A percentile compares a stretch with the other conserved stretches of the same genome.
phyloP scores from a whole-genome alignment of 2,797 vertebrate genomes.

The Sebastes aleutianus region DNA sequence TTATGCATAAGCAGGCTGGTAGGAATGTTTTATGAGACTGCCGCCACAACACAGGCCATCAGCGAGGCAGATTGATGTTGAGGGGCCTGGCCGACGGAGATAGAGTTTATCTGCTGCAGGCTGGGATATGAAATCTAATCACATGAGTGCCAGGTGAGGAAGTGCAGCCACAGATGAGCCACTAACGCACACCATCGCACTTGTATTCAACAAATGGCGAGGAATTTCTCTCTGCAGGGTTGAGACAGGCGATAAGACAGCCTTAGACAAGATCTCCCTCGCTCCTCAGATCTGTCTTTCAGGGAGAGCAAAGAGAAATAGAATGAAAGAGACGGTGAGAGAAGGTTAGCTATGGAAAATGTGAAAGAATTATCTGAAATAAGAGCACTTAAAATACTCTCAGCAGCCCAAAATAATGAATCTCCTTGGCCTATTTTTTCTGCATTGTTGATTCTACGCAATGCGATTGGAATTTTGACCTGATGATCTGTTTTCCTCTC shows the following conservation, averaged over 20 bases:
- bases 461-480: conserved; percentile 24
- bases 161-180: conserved; percentile 75
- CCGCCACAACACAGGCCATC: conserved; percentile 59
- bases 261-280: conserved; percentile 72
- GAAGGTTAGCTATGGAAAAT: conserved; percentile 48
- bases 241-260: conserved; percentile 75
- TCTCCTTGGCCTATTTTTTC: conserved; percentile 32
- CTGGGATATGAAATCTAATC: conserved; percentile 82
- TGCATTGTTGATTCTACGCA: conserved; percentile 20
- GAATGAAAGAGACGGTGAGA: conserved; percentile 51
- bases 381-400: conserved; percentile 65
- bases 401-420: conserved; percentile 55
- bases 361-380: conserved; percentile 60
- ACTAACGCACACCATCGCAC: conserved; percentile 67
- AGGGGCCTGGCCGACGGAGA: conserved; percentile 79
- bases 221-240: conserved; percentile 73
- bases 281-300: conserved; percentile 67
- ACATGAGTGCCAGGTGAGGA: conserved; percentile 80
- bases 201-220: conserved; percentile 79
- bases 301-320: conserved; percentile 58
- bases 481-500: conserved; percentile 24
- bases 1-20: conserved; percentile 50
- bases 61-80: conserved; percentile 73
- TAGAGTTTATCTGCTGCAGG: conserved; percentile 80
- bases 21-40: conserved; percentile 50